Percentiles rank a stretch among this genome's conserved stretches.
Conservation (phyloP, 2,888 invertebrate species). For the Diaprepes abbreviatus region DNA sequence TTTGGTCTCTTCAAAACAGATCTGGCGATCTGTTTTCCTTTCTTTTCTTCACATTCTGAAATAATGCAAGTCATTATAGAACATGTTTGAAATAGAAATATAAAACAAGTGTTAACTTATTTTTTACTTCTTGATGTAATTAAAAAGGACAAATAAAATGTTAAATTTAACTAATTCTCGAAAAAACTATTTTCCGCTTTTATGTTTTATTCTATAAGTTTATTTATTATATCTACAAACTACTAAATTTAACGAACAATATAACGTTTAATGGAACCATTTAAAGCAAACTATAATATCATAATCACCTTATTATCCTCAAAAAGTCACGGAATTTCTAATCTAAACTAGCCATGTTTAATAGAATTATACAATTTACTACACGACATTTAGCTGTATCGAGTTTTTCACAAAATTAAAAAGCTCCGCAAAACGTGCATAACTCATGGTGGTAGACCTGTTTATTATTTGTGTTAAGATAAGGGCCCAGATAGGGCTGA, state of each 20-base stretch:
- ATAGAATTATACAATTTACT: constrained; percentile 66
- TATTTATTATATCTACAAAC: not conserved
- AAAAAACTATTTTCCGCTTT: too few relatives aligned
- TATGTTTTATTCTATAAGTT: too few relatives aligned
- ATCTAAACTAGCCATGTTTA: constrained; percentile 66
- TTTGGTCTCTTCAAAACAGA: too few relatives aligned
- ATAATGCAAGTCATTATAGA: too few relatives aligned
- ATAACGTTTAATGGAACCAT: not conserved
- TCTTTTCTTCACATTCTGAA: too few relatives aligned
- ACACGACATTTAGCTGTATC: constrained; percentile 64
- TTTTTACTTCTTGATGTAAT: too few relatives aligned
- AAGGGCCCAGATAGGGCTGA: constrained; percentile 61
- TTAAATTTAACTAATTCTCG: too few relatives aligned
- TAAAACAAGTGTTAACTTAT: too few relatives aligned
- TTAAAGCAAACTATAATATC: constrained; percentile 51
- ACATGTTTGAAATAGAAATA: too few relatives aligned
- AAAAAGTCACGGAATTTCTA: constrained; percentile 63
- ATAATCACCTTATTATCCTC: constrained; percentile 61
- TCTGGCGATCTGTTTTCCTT: too few relatives aligned
- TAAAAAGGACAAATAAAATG: too few relatives aligned
- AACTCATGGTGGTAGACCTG: constrained; percentile 62
- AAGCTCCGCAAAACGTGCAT: constrained; percentile 60
- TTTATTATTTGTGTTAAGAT: constrained; percentile 67
- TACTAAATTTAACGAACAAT: constrained; percentile 2
- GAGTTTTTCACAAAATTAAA: constrained; percentile 56